phyloP scores from a whole-genome alignment of 2,888 invertebrate genomes.

The Thymelicus acteon region DNA sequence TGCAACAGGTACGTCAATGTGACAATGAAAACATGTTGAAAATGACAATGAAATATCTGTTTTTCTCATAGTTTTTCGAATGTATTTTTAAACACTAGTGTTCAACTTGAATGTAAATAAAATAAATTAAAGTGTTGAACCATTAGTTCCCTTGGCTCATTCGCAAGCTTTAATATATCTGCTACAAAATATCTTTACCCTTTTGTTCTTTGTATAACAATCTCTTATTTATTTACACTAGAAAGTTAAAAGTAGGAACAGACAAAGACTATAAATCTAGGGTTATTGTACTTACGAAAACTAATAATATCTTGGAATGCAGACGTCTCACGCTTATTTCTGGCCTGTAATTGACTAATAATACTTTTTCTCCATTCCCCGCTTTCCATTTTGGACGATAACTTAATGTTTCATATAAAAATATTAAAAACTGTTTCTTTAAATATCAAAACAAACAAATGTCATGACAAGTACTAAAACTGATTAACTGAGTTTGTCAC shows the following conservation, averaged over 20 bases:
- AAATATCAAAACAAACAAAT: constrained; percentile 74
- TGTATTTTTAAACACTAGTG: background rate
- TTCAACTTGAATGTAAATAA: background rate
- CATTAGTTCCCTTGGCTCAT: background rate
- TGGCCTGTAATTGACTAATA: constrained; percentile 87
- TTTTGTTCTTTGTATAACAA: background rate
- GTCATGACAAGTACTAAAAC: constrained; percentile 55
- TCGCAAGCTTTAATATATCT: background rate
- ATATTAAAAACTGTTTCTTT: constrained; percentile 51
- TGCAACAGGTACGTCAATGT: background rate
- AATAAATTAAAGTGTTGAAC: background rate
- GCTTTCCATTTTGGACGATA: constrained; percentile 70
- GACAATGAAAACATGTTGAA: background rate
- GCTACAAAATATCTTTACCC: background rate
- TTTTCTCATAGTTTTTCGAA: background rate
- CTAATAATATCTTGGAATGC: constrained; percentile 92
- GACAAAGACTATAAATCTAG: constrained; percentile 40
- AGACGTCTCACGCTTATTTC: constrained; percentile 90
- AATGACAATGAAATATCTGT: background rate
- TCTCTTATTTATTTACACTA: constrained; percentile 10
- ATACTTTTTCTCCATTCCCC: constrained; percentile 89
- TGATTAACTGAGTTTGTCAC: background rate
- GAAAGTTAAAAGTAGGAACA: constrained; percentile 20
- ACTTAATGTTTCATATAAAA: constrained; percentile 48
- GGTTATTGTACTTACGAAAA: constrained; percentile 89